Evolutionary conservation across 2,797 vertebrate genomes (phyloP).

Genomic region (Scarus forsteni): DNA sequence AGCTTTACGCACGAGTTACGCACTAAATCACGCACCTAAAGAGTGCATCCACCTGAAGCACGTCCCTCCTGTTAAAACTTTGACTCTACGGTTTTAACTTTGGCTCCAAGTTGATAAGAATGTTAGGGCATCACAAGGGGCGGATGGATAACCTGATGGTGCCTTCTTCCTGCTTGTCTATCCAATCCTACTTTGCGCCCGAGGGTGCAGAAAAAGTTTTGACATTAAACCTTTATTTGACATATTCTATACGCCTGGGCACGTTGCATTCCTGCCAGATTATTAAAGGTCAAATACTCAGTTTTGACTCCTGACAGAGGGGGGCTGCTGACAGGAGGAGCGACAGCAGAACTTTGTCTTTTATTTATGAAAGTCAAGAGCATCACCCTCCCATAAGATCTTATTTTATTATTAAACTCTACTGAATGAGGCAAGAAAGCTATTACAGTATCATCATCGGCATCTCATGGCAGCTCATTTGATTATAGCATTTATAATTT

Average conservation of each 20-base stretch:
- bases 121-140: constrained; percentile 12
- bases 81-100: neutral
- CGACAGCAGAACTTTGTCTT: neutral
- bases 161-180: constrained; percentile 7
- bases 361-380: neutral
- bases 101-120: neutral
- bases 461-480: too few relatives aligned
- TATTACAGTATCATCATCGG: too few relatives aligned
- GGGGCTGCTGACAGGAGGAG: constrained; percentile 34
- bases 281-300: constrained; percentile 60
- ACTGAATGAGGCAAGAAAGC: too few relatives aligned
- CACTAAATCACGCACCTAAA: accelerated
- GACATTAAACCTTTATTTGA: constrained; percentile 68
- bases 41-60: accelerated
- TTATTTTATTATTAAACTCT: neutral
- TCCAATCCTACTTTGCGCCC: constrained; percentile 45
- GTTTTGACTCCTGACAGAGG: constrained; percentile 46
- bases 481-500: too few relatives aligned
- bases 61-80: accelerated
- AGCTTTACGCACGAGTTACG: accelerated
- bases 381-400: neutral
- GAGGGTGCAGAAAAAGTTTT: constrained; percentile 51
- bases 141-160: constrained; percentile 65
- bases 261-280: constrained; percentile 69
- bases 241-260: constrained; percentile 59